Evolutionary conservation across 2,113 vertebrate species (phyloP).

Genomic region (Tragulus kanchil): DNA sequence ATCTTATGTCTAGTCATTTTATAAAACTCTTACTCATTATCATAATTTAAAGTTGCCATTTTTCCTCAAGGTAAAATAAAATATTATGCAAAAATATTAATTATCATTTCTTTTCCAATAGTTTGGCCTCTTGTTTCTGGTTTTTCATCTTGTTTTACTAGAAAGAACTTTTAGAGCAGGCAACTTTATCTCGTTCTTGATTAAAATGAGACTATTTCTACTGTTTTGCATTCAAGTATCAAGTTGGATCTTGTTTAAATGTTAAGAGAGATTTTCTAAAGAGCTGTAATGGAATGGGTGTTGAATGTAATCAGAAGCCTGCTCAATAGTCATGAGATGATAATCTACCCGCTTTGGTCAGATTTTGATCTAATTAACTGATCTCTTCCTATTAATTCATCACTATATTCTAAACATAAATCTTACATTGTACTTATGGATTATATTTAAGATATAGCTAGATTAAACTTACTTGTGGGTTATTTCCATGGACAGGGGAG

Average conservation of each 20-base stretch:
- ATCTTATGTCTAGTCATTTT: not conserved
- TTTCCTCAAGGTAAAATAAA: not conserved
- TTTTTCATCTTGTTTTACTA: constrained; percentile 22
- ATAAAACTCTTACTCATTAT: not conserved
- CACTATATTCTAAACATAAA: constrained; percentile 5
- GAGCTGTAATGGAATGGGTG: not conserved
- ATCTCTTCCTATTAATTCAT: constrained; percentile 51
- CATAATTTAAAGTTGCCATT: not conserved
- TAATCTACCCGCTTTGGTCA: not conserved
- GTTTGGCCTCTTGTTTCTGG: not conserved
- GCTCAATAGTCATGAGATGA: constrained; percentile 53
- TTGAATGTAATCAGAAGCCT: not conserved
- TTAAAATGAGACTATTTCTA: not conserved
- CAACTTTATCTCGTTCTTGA: not conserved
- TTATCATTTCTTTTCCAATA: not conserved
- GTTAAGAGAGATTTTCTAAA: not conserved
- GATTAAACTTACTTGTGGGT: constrained; percentile 42
- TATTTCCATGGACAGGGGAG: not conserved
- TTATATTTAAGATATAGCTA: constrained; percentile 48
- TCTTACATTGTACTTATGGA: not conserved
- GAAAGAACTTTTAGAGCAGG: not conserved
- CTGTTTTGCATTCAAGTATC: not conserved
- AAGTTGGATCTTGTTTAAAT: not conserved
- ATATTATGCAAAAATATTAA: constrained; percentile 23
- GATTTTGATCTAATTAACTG: constrained; percentile 8